Conservation (phyloP, 1,140 invertebrate genomes). For the Meloidogyne hapla region DNA sequence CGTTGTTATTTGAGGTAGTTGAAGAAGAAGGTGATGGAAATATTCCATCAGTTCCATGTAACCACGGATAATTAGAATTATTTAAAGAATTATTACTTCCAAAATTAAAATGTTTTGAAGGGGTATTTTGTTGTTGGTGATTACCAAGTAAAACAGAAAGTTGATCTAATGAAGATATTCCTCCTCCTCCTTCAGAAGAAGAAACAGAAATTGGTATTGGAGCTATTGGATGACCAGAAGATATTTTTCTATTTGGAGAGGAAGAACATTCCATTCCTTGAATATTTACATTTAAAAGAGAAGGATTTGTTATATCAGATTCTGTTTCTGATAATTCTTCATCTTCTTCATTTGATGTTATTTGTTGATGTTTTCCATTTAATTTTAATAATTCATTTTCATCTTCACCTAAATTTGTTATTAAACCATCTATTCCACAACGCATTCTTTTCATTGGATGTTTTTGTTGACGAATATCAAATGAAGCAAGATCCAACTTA, state of each 20-base stretch:
- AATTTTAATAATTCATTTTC: not conserved
- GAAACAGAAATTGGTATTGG: not conserved
- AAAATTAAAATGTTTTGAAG: not conserved
- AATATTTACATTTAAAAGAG: slow-evolving; percentile 14
- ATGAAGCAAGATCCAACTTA: slow-evolving; percentile 42
- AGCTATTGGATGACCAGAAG: not conserved
- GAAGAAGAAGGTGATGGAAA: slow-evolving; percentile 51
- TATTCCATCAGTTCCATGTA: slow-evolving; percentile 46
- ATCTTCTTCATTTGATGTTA: no score
- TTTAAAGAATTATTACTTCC: not conserved
- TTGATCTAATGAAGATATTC: not conserved
- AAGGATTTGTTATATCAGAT: slow-evolving; percentile 54
- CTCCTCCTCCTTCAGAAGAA: not conserved
- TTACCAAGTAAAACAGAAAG: slow-evolving; percentile 5
- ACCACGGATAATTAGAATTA: slow-evolving; percentile 39
- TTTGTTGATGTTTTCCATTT: not conserved
- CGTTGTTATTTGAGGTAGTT: slow-evolving; percentile 34
- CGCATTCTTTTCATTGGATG: not conserved
- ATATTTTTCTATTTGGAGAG: slow-evolving; percentile 18
- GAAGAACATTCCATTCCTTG: slow-evolving; percentile 36
- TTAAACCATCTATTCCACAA: slow-evolving; percentile 6
- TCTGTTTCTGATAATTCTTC: slow-evolving; percentile 51
- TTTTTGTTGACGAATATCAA: slow-evolving; percentile 41
- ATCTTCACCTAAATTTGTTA: not conserved
- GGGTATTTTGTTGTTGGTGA: slow-evolving; percentile 18